Percentiles rank a stretch among this genome's conserved stretches.
Conservation (phyloP, 2,888 invertebrate genomes). For the Alentia gelatinosa region DNA sequence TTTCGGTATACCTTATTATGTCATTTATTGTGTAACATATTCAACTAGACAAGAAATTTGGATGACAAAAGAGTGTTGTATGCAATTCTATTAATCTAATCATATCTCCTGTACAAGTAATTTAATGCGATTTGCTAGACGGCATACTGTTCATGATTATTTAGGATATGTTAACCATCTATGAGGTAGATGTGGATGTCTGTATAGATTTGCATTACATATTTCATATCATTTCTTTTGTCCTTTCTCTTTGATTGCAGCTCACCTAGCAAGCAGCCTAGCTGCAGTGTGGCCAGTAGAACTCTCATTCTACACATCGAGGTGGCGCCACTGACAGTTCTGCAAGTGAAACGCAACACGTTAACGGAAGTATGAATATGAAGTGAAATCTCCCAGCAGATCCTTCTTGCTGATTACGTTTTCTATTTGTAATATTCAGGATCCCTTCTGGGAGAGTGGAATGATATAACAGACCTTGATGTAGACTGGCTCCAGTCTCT, state of each 20-base stretch:
- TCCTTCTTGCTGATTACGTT: too few relatives aligned
- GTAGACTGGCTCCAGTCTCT: too few relatives aligned
- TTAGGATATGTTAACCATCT: not conserved
- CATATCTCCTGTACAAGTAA: not conserved
- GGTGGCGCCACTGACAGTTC: not conserved
- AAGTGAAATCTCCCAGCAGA: not conserved
- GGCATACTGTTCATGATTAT: too few relatives aligned
- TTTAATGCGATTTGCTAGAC: not conserved
- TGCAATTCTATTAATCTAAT: not conserved
- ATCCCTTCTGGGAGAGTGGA: too few relatives aligned
- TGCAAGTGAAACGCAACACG: not conserved
- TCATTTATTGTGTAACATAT: too few relatives aligned
- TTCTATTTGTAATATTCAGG: too few relatives aligned
- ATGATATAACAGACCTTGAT: too few relatives aligned
- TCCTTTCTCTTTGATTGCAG: not conserved
- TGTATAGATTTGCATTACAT: not conserved
- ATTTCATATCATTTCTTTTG: not conserved
- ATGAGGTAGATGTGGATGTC: not conserved
- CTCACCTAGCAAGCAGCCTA: not conserved
- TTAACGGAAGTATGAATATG: not conserved
- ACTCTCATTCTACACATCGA: not conserved
- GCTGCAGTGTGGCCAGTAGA: not conserved
- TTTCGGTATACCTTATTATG: too few relatives aligned
- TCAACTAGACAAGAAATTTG: too few relatives aligned
- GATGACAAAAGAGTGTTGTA: too few relatives aligned